Base-by-base conservation (phyloP, 2,113 vertebrate genomes). In the Antennarius striatus region DNA sequence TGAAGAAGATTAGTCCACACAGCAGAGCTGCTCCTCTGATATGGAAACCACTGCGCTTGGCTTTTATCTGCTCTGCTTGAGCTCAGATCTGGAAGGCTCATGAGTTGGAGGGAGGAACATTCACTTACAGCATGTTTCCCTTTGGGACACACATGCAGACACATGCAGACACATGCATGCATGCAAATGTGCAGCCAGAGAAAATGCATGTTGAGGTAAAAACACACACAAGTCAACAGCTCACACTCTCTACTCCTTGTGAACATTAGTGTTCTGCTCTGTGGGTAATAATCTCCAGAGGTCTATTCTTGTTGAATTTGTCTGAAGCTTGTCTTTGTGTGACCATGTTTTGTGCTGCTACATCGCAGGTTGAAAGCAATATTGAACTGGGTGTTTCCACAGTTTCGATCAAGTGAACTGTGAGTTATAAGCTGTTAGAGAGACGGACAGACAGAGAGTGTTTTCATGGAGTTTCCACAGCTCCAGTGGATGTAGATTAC, bases 11-110 rank as follows among this genome's bases (percentile, higher is more conserved):
- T 82, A 83, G 78, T 72, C 53, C 58, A 67, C 73, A 62, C 47
- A 39, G 60, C 74, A 82, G 85, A 73, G 79, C 80, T 72, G 73
- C 81, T 67, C 58, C 77, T 88, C 72, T 84, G 80, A 87, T 86
- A 85, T 80, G 71, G 72, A 77, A 85, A 85, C 71, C 75, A 83
- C 72, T 58, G 73, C 10, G 58, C 48, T 29, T 54, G 77, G 59
- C 83, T 89, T 87, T 86, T 72, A 89, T 91, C 80, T 83, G 72
- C 83, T 69, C 66, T 55, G 75, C 56, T 59, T 39, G 63, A 29
- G 81, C 79, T 86, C 62, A 67, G 79, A 87, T 88, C 78, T 78
- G 59, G 28, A 49, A 6, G 61, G 66, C 61, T 76, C 6, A n/a
- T 17, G 6, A 76, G 63, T 46, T 22, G 10, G 42, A 17, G 68